Evolutionary conservation across 1,140 invertebrate genomes (phyloP), one percentile per base, ranked within the genome.

Genomic region (Augochlora pura): DNA sequence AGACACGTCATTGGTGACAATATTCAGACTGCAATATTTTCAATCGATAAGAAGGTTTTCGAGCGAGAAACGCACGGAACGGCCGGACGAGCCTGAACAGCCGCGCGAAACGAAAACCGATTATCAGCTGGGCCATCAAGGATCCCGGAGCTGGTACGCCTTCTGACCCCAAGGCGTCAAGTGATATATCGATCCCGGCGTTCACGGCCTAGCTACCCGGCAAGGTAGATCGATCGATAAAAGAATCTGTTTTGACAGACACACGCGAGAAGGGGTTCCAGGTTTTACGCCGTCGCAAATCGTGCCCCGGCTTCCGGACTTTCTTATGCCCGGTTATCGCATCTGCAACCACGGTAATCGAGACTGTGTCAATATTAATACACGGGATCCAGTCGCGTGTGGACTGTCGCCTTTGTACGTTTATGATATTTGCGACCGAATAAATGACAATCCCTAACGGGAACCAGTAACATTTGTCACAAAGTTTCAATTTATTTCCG

Each of bases 1-100:
- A 65, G 75, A 65, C 86, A 86, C 77, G 82, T 86, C 77, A 79
- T 84, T 70, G 86, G 86, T 88, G 87, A 82, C 84, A 86, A 80
- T 81, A 79, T 83, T 89, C 87, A 87, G 74, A 67, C 79, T 86
- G 85, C 88, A 86, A 86, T 86, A 80, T 73, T 75, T 75, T 75
- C 74, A 81, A 74, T 59, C 72, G 75, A 80, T 81, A 87, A 86
- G 84, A 87, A 87, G 82, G 87, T 87, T 87, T 71, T 81, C 70
- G 23, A 14, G 38, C 25, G 21, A 52, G 27, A 3, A n/a, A 60
- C 64, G 14, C 62, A 52, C 70, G 39, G n/a, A n/a, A n/a, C n/a
- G n/a, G n/a, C n/a, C 65, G 64, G 8, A 27, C 62, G 38, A 12
- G 52, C 60, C 78, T 16, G 71, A 54, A 42, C 27, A 23, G 38